Evolutionary conservation across 2,888 invertebrate genomes (phyloP).

Genomic region (Hyles lineata): DNA sequence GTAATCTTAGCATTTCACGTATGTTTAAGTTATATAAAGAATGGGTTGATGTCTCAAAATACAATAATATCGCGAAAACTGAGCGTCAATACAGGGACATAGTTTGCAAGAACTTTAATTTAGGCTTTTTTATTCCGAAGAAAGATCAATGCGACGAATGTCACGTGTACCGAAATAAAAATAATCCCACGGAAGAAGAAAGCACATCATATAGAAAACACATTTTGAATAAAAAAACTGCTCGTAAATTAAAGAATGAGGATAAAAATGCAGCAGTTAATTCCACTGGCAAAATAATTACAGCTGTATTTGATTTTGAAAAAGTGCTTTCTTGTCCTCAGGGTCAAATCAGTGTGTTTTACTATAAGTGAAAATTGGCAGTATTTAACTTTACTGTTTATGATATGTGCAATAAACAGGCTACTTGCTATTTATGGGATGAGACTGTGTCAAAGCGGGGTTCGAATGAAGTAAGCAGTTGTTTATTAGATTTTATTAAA

Average conservation of each 20-base stretch:
- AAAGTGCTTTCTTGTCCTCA: not conserved
- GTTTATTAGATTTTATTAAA: not conserved
- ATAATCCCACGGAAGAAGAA: not conserved
- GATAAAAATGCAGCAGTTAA: not conserved
- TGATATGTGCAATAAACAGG: not conserved
- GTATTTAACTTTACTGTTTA: not conserved
- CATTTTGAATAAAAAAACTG: not conserved
- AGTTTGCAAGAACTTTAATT: conserved; percentile 19
- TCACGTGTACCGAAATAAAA: not conserved
- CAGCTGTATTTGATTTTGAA: not conserved
- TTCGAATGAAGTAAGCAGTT: not conserved
- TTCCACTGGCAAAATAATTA: not conserved
- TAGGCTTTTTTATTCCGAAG: conserved; percentile 1
- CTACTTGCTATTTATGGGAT: not conserved
- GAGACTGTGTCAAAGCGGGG: not conserved
- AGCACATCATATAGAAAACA: not conserved
- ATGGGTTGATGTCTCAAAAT: not conserved
- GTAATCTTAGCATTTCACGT: not conserved
- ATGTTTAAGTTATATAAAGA: not conserved
- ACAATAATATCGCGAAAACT: not conserved
- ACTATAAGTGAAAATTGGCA: not conserved
- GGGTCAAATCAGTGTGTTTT: not conserved
- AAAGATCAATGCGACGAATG: not conserved
- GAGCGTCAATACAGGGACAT: conserved; percentile 16
- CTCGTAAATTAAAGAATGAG: not conserved